A percentile compares a stretch with the other conserved stretches of the same genome.
Evolutionary conservation across 2,113 vertebrate species (phyloP).

Genomic region (Paracanthobrama guichenoti): DNA sequence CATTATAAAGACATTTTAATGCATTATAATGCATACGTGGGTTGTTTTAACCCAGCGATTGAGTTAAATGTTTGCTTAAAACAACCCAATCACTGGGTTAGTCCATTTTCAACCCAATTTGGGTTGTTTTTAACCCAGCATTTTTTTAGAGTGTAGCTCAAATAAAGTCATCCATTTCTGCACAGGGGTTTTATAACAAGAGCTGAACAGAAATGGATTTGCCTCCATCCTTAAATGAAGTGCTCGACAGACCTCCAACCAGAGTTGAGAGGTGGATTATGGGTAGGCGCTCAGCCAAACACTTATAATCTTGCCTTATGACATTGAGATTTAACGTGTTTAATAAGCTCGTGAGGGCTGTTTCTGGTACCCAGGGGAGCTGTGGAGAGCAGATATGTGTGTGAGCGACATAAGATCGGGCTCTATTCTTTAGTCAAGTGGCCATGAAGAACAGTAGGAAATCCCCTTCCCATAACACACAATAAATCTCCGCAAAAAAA

Average conservation of each 20-base stretch:
- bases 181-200: background rate
- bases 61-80: no score
- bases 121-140: no score
- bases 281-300: background rate
- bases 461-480: constrained; percentile 59
- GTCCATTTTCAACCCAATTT: no score
- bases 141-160: no score
- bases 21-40: no score
- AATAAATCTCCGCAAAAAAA: constrained; percentile 49
- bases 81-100: no score
- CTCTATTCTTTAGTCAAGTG: constrained; percentile 55
- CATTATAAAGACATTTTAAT: background rate
- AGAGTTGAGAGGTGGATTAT: constrained; percentile 16
- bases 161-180: background rate
- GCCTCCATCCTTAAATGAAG: constrained; percentile 2
- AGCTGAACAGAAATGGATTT: background rate
- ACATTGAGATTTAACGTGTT: constrained; percentile 29
- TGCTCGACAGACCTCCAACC: background rate
- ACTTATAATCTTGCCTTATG: constrained; percentile 5
- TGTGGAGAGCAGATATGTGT: constrained; percentile 28
- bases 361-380: constrained; percentile 5
- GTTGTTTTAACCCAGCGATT: no score
- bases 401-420: constrained; percentile 66
- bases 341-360: constrained; percentile 15
- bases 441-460: constrained; percentile 62